A percentile compares a stretch with the other conserved stretches of the same genome.
Conservation (phyloP, 2,797 vertebrate species). For the Hephaestus fuliginosus region DNA sequence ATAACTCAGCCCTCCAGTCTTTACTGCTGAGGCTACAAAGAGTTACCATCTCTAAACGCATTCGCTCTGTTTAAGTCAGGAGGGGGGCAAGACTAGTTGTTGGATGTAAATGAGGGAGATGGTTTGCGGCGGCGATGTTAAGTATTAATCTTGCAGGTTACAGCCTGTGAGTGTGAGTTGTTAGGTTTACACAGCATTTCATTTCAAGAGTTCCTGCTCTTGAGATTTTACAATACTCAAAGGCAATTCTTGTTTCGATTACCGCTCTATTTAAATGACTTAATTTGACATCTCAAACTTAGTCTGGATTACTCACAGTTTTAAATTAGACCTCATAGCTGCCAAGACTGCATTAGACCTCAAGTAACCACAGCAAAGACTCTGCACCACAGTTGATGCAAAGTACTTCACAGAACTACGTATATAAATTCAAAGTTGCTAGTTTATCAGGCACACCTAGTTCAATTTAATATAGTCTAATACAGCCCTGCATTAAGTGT, state of each 20-base stretch:
- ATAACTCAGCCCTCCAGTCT: slow-evolving; percentile 32
- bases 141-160: background rate
- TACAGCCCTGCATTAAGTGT: too few relatives aligned
- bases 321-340: background rate
- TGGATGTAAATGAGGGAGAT: background rate
- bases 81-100: background rate
- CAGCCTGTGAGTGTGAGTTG: background rate
- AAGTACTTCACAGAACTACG: background rate
- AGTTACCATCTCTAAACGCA: slow-evolving; percentile 14
- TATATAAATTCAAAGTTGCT: background rate
- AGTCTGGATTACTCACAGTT: background rate
- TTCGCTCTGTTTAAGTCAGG: slow-evolving; percentile 4
- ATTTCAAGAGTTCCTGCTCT: background rate
- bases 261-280: background rate
- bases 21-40: background rate
- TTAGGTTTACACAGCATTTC: background rate
- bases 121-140: background rate
- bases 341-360: background rate
- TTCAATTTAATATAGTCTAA: background rate
- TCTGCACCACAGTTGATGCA: background rate
- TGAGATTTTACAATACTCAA: background rate
- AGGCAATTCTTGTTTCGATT: background rate
- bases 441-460: background rate
- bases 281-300: background rate
- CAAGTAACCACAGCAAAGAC: background rate